phyloP scores from a whole-genome alignment of 2,797 vertebrate species.

The Pitangus sulphuratus region DNA sequence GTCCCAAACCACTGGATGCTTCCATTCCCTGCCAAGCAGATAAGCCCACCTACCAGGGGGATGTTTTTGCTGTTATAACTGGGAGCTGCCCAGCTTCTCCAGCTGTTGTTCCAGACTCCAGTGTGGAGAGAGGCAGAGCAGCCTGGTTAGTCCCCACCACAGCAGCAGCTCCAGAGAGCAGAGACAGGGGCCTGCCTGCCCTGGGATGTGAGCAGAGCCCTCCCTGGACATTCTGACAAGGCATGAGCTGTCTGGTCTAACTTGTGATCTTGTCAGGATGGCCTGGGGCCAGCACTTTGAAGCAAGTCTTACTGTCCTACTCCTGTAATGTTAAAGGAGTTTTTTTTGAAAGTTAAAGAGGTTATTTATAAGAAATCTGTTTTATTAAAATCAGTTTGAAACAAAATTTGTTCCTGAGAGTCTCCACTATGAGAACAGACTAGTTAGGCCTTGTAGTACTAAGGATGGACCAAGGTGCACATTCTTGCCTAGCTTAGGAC shows the following conservation, averaged over 20 bases:
- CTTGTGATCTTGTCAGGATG: neutral
- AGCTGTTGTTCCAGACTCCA: neutral
- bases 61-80: neutral
- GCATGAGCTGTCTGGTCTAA: neutral
- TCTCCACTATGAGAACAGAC: constrained; percentile 5
- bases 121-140: neutral
- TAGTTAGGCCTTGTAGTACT: neutral
- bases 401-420: constrained; percentile 37
- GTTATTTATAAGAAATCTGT: constrained; percentile 28
- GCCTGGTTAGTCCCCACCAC: neutral
- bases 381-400: constrained; percentile 62
- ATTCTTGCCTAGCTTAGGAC: neutral
- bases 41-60: neutral
- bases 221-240: neutral
- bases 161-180: neutral
- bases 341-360: neutral
- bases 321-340: neutral
- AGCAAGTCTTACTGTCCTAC: neutral
- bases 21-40: neutral
- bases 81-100: neutral
- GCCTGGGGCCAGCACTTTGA: neutral
- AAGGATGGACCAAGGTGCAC: neutral
- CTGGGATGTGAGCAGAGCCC: neutral
- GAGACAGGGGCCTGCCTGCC: neutral
- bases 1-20: neutral